phyloP scores from a whole-genome alignment of 2,888 invertebrate genomes.

The Oscheius sp. region DNA sequence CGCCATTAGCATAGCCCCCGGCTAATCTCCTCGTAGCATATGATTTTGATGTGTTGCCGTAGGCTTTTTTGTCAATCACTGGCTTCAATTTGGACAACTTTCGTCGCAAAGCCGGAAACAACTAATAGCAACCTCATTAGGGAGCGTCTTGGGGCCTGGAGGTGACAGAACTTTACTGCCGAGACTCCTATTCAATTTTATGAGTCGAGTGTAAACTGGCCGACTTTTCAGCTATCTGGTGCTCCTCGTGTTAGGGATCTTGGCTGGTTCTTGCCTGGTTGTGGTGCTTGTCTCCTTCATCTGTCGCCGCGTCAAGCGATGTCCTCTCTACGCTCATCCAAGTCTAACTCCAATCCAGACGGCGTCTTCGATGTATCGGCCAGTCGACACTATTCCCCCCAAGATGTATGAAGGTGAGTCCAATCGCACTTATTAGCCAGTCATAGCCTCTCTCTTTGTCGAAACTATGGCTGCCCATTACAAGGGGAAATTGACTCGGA shows the following conservation, averaged over 20 bases:
- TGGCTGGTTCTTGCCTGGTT: conserved; percentile 40
- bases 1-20: background rate
- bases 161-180: conserved; percentile 4
- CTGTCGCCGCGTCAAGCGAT: conserved; percentile 51
- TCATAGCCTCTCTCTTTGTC: background rate
- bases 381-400: conserved; percentile 57
- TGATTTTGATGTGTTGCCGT: conserved; percentile 24
- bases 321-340: conserved; percentile 51
- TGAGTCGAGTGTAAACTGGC: background rate
- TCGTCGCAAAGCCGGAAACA: conserved; percentile 19
- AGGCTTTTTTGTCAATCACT: conserved; percentile 9
- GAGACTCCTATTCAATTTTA: background rate
- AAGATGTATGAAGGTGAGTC: conserved; percentile 55
- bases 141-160: background rate
- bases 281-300: conserved; percentile 46
- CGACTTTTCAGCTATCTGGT: conserved; percentile 53
- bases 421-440: background rate
- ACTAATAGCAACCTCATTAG: conserved; percentile 25
- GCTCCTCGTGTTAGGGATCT: conserved; percentile 46
- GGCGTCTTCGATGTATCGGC: conserved; percentile 49
- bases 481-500: conserved; percentile 14
- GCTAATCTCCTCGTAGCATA: conserved; percentile 25
- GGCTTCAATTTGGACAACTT: conserved; percentile 13
- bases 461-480: conserved; percentile 4
- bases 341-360: conserved; percentile 26